Evolutionary conservation across 2,797 vertebrate species (phyloP).

Genomic region (Coluber constrictor): DNA sequence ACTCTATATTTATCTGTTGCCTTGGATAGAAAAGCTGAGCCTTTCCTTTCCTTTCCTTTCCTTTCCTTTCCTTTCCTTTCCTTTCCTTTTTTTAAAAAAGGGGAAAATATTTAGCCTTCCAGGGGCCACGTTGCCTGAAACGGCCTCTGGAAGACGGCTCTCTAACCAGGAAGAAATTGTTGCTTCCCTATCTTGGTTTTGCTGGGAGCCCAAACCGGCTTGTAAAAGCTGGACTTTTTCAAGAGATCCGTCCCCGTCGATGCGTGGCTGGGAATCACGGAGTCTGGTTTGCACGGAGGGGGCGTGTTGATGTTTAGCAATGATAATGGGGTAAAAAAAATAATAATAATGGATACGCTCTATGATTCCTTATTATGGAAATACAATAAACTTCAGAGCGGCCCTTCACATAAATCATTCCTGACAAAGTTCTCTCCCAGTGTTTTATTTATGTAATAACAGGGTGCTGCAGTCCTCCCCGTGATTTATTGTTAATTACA

Average conservation of each 20-base stretch:
- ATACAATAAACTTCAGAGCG: constrained; percentile 66
- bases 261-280: neutral
- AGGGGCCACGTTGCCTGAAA: neutral
- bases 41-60: too few species aligned
- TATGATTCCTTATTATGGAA: constrained; percentile 68
- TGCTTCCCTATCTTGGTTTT: neutral
- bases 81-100: too few species aligned
- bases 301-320: constrained; percentile 26
- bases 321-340: constrained; percentile 39
- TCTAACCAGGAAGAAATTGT: neutral
- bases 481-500: constrained; percentile 65
- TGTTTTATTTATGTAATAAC: constrained; percentile 70
- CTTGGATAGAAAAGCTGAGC: too few species aligned
- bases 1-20: too few species aligned
- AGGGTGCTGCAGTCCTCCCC: constrained; percentile 42
- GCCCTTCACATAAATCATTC: constrained; percentile 62
- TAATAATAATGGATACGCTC: constrained; percentile 22
- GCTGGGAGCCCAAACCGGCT: neutral
- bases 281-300: neutral
- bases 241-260: neutral
- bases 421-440: constrained; percentile 59
- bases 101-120: neutral
- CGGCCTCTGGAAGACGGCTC: neutral
- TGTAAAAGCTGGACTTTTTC: neutral
- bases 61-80: too few species aligned